Base-by-base conservation (phyloP, 1,140 invertebrate genomes). In the Camponotus pennsylvanicus region DNA sequence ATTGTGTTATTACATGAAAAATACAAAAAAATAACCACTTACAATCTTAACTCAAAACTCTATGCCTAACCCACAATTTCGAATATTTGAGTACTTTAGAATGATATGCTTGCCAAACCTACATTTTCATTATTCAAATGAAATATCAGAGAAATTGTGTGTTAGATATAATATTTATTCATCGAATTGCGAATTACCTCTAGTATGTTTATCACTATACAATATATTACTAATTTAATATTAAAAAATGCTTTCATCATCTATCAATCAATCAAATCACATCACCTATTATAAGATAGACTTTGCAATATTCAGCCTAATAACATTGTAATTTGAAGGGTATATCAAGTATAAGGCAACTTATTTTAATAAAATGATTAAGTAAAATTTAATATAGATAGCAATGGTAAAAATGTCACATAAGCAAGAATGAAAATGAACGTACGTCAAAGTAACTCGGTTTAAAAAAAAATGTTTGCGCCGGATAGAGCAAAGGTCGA, bases 401-500 rank as follows among this genome's bases (percentile, higher is more conserved):
- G 6, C 13, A 7, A 45, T 45, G 4, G 15, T 64, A 27, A 32
- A 63, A 70, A 75, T 32, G 4, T 52, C 27, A 45, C 42, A 37
- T 34, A 15, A 40, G 67, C 0, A 70, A 79, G 55, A 66, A 32
- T 76, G 67, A 37, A 59, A n/a, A 55, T 3, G 59, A 34, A 71
- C 34, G 40, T 27, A 27, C 59, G 83, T 73, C 77, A 86, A 37
- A 70, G 63, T 57, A 59, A 86, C 59, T 75, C 61, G 57, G 57
- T 69, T 70, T 85, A 52, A 87, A 89, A 87, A 87, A 87, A 76
- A 87, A 76, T 66, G 45, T 55, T 37, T 6, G 40, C 67, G 59
- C 32, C 69, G 57, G 76, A 77, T 75, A 37, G 71, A 86, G 77
- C 85, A 82, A 89, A 89, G 87, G 78, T 89, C 37, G 64, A 59